Evolutionary conservation across 53 echinoderm and acorn worm genomes (phyloP), one percentile per base, ranked within the genome.

Genomic region (Hippasteria phrygiana): DNA sequence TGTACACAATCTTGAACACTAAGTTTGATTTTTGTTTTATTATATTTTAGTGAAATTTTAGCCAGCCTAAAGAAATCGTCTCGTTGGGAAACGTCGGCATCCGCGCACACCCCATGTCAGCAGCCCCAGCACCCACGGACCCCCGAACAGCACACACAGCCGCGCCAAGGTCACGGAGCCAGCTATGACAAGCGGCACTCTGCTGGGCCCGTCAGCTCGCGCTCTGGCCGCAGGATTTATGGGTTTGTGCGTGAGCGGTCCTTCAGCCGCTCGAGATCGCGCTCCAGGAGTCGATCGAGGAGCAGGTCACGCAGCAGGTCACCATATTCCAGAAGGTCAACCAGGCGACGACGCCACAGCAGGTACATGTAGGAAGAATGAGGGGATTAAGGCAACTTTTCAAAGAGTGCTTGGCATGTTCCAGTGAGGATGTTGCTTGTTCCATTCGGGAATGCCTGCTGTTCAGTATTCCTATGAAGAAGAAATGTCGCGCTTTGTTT

Each of bases 261-360:
- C 13, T 27, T 63, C 22, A 90, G 90, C 29, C 83, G 92, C 66
- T 92, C 93, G 5, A 74, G 90, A 33, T 90, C 90, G 13, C 80
- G 94, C 37, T 74, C 80, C 24, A 77, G 96, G 36, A 91, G 91
- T 22, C 59, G 91, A 6, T 82, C 88, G 22, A 39, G 93, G 69
- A 86, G 91, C 46, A 90, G 96, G 43, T 92, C 92, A 64, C 93
- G 91, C 17, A 83, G 90, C 31, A 74, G 88, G 42, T 90, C 88
- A 26, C 91, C 91, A 16, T 90, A 72, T 75, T 90, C 74, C 54
- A 71, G 94, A 43, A 80, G 92, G 75, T 67, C 70, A 69, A 87
- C 40, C 32, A 78, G 89, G 11, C 66, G 91, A 35, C 63, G 86
- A 51, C 75, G 91, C 16, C 88, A 90, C 71, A 78, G 88, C 87